Evolutionary conservation across 2,888 invertebrate genomes (phyloP).

Genomic region (Orthosia gothica): DNA sequence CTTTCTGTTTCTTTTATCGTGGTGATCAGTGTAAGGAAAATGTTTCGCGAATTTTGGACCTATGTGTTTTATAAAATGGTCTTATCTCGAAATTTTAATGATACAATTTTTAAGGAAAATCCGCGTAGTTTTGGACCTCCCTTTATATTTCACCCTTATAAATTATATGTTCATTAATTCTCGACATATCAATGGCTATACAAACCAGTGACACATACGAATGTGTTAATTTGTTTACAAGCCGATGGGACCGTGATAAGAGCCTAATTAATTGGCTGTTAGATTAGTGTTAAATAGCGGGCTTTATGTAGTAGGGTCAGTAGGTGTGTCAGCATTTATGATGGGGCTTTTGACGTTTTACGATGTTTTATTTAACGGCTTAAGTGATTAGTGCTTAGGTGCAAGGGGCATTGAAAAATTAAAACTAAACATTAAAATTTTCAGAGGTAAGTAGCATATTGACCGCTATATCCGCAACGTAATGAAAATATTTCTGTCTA

Average conservation of each 20-base stretch:
- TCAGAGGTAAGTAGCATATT: neutral
- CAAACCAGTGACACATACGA: neutral
- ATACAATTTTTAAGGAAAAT: no score
- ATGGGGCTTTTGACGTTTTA: constrained; percentile 4
- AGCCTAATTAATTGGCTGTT: constrained; percentile 37
- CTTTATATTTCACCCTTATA: neutral
- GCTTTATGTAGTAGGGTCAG: constrained; percentile 25
- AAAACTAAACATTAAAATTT: neutral
- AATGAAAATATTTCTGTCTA: no score
- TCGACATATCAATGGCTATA: neutral
- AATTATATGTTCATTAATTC: neutral
- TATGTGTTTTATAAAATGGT: no score
- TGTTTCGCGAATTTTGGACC: no score
- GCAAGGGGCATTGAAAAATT: no score
- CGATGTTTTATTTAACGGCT: constrained; percentile 6
- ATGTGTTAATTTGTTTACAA: constrained; percentile 44
- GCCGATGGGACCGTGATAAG: constrained; percentile 23
- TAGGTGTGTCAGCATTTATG: constrained; percentile 28
- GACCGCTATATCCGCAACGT: no score
- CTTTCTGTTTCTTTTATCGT: no score
- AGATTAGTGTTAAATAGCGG: constrained; percentile 32
- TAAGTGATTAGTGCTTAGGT: neutral
- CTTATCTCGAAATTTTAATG: no score
- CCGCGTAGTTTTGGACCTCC: no score
- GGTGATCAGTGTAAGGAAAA: no score